Conservation (phyloP, 2,797 vertebrate species). For the Lindbergichthys nudifrons region DNA sequence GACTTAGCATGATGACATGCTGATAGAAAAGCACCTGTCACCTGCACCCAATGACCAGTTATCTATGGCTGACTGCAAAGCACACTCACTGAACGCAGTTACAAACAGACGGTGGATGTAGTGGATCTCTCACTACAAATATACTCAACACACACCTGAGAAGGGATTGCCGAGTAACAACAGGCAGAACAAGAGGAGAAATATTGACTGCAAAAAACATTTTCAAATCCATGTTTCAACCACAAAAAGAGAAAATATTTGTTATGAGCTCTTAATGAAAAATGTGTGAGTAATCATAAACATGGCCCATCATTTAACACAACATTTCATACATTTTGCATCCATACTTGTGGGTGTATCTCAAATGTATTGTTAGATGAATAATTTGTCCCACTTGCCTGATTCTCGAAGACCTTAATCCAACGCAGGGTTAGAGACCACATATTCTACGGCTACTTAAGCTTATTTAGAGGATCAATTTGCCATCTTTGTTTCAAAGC, state of each 20-base stretch:
- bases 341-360: neutral
- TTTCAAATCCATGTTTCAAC: neutral
- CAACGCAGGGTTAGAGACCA: conserved; percentile 22
- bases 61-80: conserved; percentile 2
- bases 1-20: conserved; percentile 16
- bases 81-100: neutral
- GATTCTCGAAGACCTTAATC: conserved; percentile 63
- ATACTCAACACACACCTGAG: neutral
- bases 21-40: conserved; percentile 19
- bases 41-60: conserved; percentile 1
- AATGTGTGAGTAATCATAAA: neutral
- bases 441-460: conserved; percentile 56
- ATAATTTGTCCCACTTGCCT: conserved; percentile 9
- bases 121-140: neutral
- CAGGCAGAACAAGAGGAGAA: neutral
- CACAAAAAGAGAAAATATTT: neutral
- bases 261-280: neutral
- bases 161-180: neutral
- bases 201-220: neutral
- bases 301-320: neutral
- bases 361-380: conserved; percentile 6
- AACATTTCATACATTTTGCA: neutral
- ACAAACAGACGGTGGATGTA: neutral
- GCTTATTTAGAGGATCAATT: conserved; percentile 63
- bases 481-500: conserved; percentile 60